Conservation (phyloP, 2,113 vertebrate species). For the Anhinga rufa region DNA sequence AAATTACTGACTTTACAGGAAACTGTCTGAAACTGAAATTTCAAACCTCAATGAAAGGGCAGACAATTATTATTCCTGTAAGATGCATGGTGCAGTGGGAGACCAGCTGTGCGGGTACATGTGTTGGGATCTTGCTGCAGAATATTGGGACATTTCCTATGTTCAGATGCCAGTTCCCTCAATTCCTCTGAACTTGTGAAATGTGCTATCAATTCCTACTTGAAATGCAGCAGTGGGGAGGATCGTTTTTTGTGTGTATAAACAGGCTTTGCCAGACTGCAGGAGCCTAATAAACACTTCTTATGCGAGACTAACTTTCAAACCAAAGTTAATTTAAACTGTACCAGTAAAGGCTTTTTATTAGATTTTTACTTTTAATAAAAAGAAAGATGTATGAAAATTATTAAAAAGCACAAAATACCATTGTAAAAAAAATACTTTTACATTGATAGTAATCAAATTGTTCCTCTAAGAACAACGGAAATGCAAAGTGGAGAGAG, state of each 20-base stretch:
- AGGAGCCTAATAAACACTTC: neutral
- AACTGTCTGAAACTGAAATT: neutral
- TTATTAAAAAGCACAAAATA: neutral
- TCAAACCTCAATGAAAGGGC: neutral
- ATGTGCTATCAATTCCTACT: neutral
- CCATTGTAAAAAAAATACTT: neutral
- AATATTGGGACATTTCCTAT: neutral
- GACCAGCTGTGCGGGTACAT: rapidly evolving
- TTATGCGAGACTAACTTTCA: neutral
- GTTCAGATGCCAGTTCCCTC: neutral
- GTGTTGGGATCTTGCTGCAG: neutral
- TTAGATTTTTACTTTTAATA: constrained; percentile 6
- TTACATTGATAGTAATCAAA: neutral
- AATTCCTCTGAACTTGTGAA: neutral
- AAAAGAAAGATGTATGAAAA: neutral
- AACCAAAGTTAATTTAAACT: neutral
- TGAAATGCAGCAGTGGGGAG: neutral
- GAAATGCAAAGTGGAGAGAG: neutral
- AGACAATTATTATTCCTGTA: neutral
- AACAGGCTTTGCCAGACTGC: neutral
- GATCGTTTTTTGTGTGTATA: neutral
- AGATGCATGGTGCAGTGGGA: neutral
- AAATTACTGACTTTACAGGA: neutral
- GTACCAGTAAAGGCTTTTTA: neutral
- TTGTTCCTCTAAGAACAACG: neutral